Base-by-base conservation (phyloP, 2,797 vertebrate species). In the Hapalemur alaotrensis region DNA sequence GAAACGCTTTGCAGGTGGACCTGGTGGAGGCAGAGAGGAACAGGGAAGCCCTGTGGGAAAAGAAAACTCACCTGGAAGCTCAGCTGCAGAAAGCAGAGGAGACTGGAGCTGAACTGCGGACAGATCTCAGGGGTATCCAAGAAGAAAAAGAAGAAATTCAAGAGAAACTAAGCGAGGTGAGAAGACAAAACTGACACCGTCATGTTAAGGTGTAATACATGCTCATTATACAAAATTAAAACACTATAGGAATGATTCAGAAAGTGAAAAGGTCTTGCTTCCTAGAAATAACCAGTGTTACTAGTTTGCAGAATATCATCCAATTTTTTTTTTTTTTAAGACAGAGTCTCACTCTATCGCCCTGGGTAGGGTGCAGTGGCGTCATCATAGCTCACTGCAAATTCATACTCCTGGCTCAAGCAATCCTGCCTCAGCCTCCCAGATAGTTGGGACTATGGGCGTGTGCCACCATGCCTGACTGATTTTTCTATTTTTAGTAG, bases 121-220 rank as follows among this genome's bases (percentile, higher is more conserved):
- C 79, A 30, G 96, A 99, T 38, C 76, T 99, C 89, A 96, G 17
- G 41, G 57, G 48, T 3, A 63, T 99, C 95, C 90, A 78, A 92
- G 98, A 99, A 80, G 98, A 99, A 76, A 98, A 97, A 61, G 97
- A 97, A 84, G 97, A 98, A 67, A 98, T 69, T 2, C 96, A 95
- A 63, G 97, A 98, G 95, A 98, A 98, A 38, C 78, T 99, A 89
- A 79, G 0, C 0, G 95, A 99, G 98, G 99, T 99, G 52, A 98
- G 98, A 93, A 59, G 69, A 61, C 22, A 88, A 72, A 97, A 69
- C 32, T 22, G 35, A 41, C 18, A 8, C 25, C 14, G 4, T 92
- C 23, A 11, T 17, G 0, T 65, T n/a, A 79, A 80, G 28, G 32
- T 38, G 22, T 75, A 10, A 18, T n/a, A 22, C 28, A 32, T 35